Evolutionary conservation across 2,113 vertebrate species (phyloP), one percentile per base, ranked within the genome.

Genomic region (Petrocephalus microphthalmus): DNA sequence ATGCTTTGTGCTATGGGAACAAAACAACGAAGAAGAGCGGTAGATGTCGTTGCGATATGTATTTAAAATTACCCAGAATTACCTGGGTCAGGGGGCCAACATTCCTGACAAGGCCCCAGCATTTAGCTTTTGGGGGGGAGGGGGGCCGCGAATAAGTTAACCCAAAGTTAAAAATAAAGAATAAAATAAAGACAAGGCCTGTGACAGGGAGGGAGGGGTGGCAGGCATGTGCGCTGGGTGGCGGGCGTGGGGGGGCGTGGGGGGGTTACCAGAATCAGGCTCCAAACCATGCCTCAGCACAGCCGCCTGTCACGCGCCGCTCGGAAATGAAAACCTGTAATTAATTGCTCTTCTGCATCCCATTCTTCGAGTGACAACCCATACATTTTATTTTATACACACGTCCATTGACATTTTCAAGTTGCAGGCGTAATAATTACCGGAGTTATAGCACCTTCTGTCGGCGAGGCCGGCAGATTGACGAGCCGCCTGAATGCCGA

Each of bases 311-410:
- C 95, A 95, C 89, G 91, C 91, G 91, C 89, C 90, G 93, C 93
- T 92, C 90, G 92, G 93, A 94, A 95, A 96, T 94, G 93, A 95
- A 95, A 96, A 94, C 94, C 94, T 94, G 93, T 95, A 95, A 96
- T 96, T 95, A 96, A 95, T 95, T 94, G 94, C 95, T 95, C 95
- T 92, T 93, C 94, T 91, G 94, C 94, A 94, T 95, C 95, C 95
- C 93, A 93, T 95, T 95, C 95, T 95, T 90, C 88, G 88, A 82
- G 90, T 93, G 95, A 95, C 95, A 95, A 95, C 90, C 93, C 95
- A 91, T 95, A 95, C 94, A 93, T 95, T 95, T 92, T 95, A 95
- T 96, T 96, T 95, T 95, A 95, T 95, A 95, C 95, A 95, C 95
- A 95, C 92, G 89, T 91, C 94, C 95, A 94, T 94, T 95, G 94